phyloP scores from a whole-genome alignment of 2,888 invertebrate species.

The Ommatoiulus sabulosus region DNA sequence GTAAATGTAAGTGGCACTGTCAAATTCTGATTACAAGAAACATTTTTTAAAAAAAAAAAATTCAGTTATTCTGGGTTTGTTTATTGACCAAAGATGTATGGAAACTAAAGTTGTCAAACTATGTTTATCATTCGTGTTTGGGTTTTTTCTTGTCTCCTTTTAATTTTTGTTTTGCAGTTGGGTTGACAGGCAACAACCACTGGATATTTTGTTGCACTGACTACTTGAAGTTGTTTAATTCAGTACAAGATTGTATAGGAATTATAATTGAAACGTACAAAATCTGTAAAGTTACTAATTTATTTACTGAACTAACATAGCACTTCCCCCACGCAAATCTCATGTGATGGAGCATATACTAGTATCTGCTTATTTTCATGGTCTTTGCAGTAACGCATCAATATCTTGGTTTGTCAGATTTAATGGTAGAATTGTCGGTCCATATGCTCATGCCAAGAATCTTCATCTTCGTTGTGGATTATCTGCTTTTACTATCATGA shows the following conservation, averaged over 20 bases:
- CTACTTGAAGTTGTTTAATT: neutral
- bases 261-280: slow-evolving; percentile 30
- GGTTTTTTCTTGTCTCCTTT: slow-evolving; percentile 7
- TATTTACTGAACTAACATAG: slow-evolving; percentile 42
- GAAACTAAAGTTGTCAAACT: neutral
- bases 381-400: neutral
- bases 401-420: neutral
- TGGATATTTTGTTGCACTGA: slow-evolving; percentile 45
- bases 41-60: neutral
- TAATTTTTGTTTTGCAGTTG: neutral
- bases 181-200: slow-evolving; percentile 48
- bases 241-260: neutral
- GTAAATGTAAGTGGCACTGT: slow-evolving; percentile 3
- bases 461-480: neutral
- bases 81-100: neutral
- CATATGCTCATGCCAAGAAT: neutral
- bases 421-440: neutral
- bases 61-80: slow-evolving; percentile 24
- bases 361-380: slow-evolving; percentile 32
- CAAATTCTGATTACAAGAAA: neutral
- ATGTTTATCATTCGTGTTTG: neutral
- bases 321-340: slow-evolving; percentile 45
- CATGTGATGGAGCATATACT: slow-evolving; percentile 45
- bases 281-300: slow-evolving; percentile 32
- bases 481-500: neutral